Conservation (phyloP, 2,888 invertebrate genomes). For the Parnassius mnemosyne region DNA sequence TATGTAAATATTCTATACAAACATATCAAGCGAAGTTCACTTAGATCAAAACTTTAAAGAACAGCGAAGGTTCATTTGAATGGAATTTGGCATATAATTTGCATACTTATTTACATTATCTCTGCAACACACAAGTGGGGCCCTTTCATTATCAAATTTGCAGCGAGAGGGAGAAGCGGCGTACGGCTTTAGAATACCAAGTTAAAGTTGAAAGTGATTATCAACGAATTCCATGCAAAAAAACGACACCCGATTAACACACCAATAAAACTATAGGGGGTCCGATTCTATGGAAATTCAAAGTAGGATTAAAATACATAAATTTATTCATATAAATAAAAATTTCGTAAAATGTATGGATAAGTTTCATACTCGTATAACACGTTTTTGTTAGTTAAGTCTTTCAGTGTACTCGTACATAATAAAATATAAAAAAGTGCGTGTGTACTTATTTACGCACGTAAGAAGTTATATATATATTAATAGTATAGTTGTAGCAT, state of each 20-base stretch:
- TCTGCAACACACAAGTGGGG: slow-evolving; percentile 77
- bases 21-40: slow-evolving; percentile 56
- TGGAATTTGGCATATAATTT: slow-evolving; percentile 75
- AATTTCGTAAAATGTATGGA: too few species aligned
- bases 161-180: slow-evolving; percentile 59
- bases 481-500: too few species aligned
- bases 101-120: slow-evolving; percentile 81
- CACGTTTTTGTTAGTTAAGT: too few species aligned
- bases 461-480: too few species aligned
- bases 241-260: slow-evolving; percentile 61
- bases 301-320: slow-evolving; percentile 16
- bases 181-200: slow-evolving; percentile 67
- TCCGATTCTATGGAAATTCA: slow-evolving; percentile 30
- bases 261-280: slow-evolving; percentile 52
- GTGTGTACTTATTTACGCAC: too few species aligned
- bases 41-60: slow-evolving; percentile 71
- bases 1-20: slow-evolving; percentile 25
- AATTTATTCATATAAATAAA: too few species aligned
- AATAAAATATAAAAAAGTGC: too few species aligned
- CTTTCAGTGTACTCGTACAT: too few species aligned
- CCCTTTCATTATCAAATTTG: slow-evolving; percentile 79
- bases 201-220: slow-evolving; percentile 70
- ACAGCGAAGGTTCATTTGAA: slow-evolving; percentile 76
- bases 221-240: slow-evolving; percentile 62
- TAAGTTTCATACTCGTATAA: too few species aligned